Base-by-base conservation (phyloP, 2,888 invertebrate species). In the Pherbina coryleti region DNA sequence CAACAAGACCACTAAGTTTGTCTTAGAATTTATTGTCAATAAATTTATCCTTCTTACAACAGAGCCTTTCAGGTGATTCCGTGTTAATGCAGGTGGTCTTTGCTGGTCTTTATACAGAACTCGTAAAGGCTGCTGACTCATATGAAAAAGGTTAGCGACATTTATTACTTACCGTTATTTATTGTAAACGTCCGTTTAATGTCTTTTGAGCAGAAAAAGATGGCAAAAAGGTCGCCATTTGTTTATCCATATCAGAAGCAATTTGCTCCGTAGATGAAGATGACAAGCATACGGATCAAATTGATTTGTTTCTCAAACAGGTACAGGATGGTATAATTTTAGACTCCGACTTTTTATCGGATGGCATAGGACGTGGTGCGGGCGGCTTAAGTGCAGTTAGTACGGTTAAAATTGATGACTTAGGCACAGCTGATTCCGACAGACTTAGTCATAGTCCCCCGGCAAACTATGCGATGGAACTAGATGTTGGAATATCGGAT, bases 211-310 rank as follows among this genome's bases (percentile, higher is more conserved):
- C 34, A 11, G 34, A 57, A 8, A 82, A 85, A 34, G 81, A 83
- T 25, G 78, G 81, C n/a, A 81, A 82, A 7, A 89, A 91, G 0
- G 91, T 92, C 0, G 91, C 92, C 0, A 91, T 93, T 67, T 94
- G 94, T 0, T 91, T 93, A n/a, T 93, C 94, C 0, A 89, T 95
- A 8, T 94, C 95, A 0, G 96, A 96, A 88, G 94, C 95, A 0
- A 91, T 96, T 17, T 96, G 96, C 85, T 93, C 93, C 28, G 92
- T 96, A 71, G 95, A 95, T 86, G 95, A 95, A 84, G 94, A 95
- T 79, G 93, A 95, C 85, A 95, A 95, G 83, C 95, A 95, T 84
- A 95, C 95, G 0, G 92, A 93, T 79, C 94, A 95, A 85, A 93
- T 96, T 69, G 91, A 93, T 14, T 90, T 92, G 55, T 92, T 95